These are phyloP conservation scores for Drosophila paramelanica DNA, from an alignment of 2,888 invertebrate genomes.

Conservation along the genomic window DNA sequence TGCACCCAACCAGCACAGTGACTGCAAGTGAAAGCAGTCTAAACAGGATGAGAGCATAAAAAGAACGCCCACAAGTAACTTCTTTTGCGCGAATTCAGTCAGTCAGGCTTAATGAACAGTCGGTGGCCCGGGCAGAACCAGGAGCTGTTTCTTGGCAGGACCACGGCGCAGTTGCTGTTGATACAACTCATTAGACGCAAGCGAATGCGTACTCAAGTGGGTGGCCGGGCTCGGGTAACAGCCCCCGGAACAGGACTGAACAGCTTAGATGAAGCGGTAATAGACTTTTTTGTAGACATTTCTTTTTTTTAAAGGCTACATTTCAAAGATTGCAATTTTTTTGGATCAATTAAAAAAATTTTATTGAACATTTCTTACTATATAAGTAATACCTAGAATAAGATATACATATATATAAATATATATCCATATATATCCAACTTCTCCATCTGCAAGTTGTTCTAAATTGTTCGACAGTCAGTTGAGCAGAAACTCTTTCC, in stretches of 20 bases:
- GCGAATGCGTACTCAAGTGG: conserved; percentile 81
- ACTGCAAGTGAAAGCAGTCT: conserved; percentile 71
- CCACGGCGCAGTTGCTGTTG: conserved; percentile 69
- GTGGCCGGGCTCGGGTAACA: conserved; percentile 16
- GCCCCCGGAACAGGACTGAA: conserved; percentile 10
- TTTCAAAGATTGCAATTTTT: neutral
- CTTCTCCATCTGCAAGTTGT: too few relatives aligned
- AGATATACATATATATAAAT: too few relatives aligned
- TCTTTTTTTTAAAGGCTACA: conserved; percentile 18
- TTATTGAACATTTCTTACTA: too few relatives aligned
- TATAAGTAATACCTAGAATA: too few relatives aligned
- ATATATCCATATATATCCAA: too few relatives aligned
- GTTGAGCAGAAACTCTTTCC: conserved; percentile 13
- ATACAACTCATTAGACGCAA: conserved; percentile 83
- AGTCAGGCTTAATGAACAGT: conserved; percentile 83
- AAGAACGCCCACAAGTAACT: conserved; percentile 71
- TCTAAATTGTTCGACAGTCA: neutral
- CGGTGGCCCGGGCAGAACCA: conserved; percentile 44
- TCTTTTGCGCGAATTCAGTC: conserved; percentile 83
- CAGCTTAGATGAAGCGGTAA: conserved; percentile 9
- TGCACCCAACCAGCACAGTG: conserved; percentile 3
- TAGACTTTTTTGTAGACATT: conserved; percentile 2
- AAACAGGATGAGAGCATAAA: conserved; percentile 27
- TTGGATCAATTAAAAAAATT: too few relatives aligned
- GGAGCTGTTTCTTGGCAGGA: conserved; percentile 38